Percentiles rank a stretch among this genome's conserved stretches.
Evolutionary conservation across 2,797 vertebrate genomes (phyloP).

Genomic region (Paguma larvata): DNA sequence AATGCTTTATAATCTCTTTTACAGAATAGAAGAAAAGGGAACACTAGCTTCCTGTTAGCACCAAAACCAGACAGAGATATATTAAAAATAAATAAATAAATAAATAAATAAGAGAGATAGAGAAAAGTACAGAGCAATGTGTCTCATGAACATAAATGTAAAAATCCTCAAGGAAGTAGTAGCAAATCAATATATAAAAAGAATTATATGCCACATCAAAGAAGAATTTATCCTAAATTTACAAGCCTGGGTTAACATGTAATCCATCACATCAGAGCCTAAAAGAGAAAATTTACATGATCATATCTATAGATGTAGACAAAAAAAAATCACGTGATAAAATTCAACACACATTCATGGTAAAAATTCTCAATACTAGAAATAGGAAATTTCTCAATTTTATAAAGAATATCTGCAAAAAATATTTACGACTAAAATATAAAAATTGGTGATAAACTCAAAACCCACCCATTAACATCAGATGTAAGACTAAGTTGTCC

Average conservation of each 20-base stretch:
- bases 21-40: not conserved
- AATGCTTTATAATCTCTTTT: not conserved
- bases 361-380: not conserved
- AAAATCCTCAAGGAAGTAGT: not conserved
- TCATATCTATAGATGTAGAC: not conserved
- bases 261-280: not conserved
- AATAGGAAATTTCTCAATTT: not conserved
- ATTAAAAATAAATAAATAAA: not conserved
- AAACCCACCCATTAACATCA: not conserved
- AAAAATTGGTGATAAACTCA: not conserved
- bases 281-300: not conserved
- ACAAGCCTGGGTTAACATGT: not conserved
- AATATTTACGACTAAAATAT: not conserved
- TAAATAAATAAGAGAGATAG: no score
- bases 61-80: not conserved
- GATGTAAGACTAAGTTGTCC: not conserved
- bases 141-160: not conserved
- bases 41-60: not conserved
- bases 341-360: not conserved
- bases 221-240: not conserved
- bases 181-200: not conserved
- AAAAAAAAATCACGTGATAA: not conserved
- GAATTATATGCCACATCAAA: not conserved
- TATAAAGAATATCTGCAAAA: not conserved
- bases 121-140: not conserved